Conservation (phyloP, 2,113 vertebrate genomes). For the Lampris incognitus region DNA sequence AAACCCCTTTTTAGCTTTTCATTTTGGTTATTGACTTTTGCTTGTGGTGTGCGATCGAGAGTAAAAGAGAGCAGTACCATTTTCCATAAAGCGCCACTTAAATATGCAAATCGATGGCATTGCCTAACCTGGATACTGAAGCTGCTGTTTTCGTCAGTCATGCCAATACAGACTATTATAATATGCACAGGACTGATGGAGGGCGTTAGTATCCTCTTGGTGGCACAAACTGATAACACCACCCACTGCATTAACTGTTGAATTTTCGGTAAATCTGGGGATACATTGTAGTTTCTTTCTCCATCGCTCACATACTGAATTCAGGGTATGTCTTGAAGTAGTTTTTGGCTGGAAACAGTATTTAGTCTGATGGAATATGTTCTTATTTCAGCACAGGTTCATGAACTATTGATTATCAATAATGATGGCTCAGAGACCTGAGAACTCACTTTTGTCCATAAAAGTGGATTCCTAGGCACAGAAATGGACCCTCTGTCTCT, state of each 20-base stretch:
- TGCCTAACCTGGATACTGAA: conserved; percentile 27
- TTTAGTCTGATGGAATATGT: not conserved
- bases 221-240: not conserved
- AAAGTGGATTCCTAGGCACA: too few species aligned
- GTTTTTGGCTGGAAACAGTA: not conserved
- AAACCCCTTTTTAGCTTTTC: conserved; percentile 20
- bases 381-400: not conserved
- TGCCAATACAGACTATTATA: conserved; percentile 33
- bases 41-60: conserved; percentile 33
- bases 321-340: too few species aligned
- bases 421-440: too few species aligned
- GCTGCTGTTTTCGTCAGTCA: conserved; percentile 25
- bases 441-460: too few species aligned
- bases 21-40: conserved; percentile 40
- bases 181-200: conserved; percentile 20
- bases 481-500: too few species aligned
- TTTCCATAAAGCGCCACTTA: conserved; percentile 58
- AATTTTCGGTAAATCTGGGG: too few species aligned
- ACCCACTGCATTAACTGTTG: too few species aligned
- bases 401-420: too few species aligned
- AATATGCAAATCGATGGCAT: conserved; percentile 59
- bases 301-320: too few species aligned
- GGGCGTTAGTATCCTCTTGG: not conserved
- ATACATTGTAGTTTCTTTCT: too few species aligned
- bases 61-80: conserved; percentile 41